Evolutionary conservation across 2,797 vertebrate genomes (phyloP), one percentile per base, ranked within the genome.

Genomic region (Urosaurus nigricauda): DNA sequence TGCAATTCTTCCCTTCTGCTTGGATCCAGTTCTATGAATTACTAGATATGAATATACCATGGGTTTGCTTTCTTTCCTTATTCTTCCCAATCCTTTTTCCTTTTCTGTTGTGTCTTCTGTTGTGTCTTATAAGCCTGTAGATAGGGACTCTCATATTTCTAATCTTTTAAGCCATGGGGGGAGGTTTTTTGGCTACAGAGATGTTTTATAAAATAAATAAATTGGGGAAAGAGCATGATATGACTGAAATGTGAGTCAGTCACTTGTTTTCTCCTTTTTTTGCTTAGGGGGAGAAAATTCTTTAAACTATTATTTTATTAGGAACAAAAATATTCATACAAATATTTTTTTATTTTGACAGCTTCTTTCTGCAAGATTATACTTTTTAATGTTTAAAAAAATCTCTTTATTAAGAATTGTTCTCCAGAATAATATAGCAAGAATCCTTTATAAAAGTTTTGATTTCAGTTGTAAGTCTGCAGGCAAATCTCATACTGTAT

Each of bases 211-310:
- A 60, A 60, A 60, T 60, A 60, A 60, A 60, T 60, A 68, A 32
- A 68, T 71, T 32, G 29, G 68, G 4, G 26, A 14, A 35, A 13
- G 17, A 88, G 32, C 8, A 89, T 68, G 58, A 79, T 90, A 35
- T 65, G 85, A 13, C 40, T 82, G 47, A 94, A 92, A 93, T 93
- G 73, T 91, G 71, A 73, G 94, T 94, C 90, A 94, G 90, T 85
- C 87, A 87, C 12, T 53, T 89, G 88, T 81, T 90, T 70, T 80
- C 88, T 88, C 24, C 7, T 11, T 32, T 0, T 92, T 92, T 94
- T 94, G 86, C 90, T 93, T 87, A 89, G 17, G 63, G 63, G 84
- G 88, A 94, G 92, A 78, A 11, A 87, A 47, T 0, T 0, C 86
- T 91, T 92, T 85, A 83, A 86, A 8, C 65, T 68, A 89, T 29